Base-by-base conservation (phyloP, 2,888 invertebrate species). In the Rhagophthalmus giganteus region DNA sequence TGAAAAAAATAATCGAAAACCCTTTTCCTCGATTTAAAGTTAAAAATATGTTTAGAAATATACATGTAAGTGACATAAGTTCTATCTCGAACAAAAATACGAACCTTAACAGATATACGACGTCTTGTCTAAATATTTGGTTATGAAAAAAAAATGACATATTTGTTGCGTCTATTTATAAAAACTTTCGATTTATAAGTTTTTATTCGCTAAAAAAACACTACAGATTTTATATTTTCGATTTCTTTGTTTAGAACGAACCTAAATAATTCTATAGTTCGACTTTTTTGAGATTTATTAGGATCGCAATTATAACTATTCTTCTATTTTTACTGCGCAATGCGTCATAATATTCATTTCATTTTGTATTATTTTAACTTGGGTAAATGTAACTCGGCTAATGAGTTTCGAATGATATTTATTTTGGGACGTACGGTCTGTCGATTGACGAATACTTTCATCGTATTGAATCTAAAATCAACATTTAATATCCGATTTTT, bases 341-440 rank as follows among this genome's bases (percentile, higher is more conserved):
- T n/a, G 33, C 33, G 14, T 6, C 12, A 15, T 15, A 11, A 34
- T 34, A 16, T 11, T 20, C 16, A 20, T 34, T 11, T 34, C 34
- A 34, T 34, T 14, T 34, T 14, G 20, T n/a, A 20, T 34, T 16
- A 34, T 34, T 34, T 34, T 34, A 9, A 7, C 14, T 16, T n/a
- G n/a, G n/a, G n/a, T n/a, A n/a, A n/a, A n/a, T n/a, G n/a, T n/a
- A n/a, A 34, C 20, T 6, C 26, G n/a, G 32, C 25, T 51, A 51
- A 51, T 40, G 51, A 51, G 51, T 51, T 51, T 51, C 30, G 39
- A 46, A 51, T 40, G 51, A 51, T 51, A 46, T 51, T 51, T 51
- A 51, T 51, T 51, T 51, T 45, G 28, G 34, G 51, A 51, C 16
- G 33, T 15, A 12, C 33, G 6, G 16, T 6, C 7, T 10, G 45